phyloP scores from a whole-genome alignment of 2,797 vertebrate genomes.

The Buceros bicornis region DNA sequence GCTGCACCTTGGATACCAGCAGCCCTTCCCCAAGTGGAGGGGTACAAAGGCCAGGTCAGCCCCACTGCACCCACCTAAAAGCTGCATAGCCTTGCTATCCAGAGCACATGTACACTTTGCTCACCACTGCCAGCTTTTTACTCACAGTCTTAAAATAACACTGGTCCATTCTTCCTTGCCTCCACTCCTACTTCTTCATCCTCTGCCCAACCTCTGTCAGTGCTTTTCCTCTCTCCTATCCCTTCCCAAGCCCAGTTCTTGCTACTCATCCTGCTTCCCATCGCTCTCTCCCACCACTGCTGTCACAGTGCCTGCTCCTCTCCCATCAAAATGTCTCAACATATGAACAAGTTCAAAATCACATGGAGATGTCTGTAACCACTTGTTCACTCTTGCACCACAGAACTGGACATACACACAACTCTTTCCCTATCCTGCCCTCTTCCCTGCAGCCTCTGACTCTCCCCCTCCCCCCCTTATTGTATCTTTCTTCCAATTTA shows the following conservation, averaged over 20 bases:
- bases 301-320: not conserved
- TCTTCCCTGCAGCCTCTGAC: not conserved
- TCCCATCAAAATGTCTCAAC: not conserved
- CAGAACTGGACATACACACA: not conserved
- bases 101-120: not conserved
- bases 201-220: not conserved
- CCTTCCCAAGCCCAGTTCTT: not conserved
- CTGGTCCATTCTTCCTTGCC: not conserved
- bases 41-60: fast-evolving
- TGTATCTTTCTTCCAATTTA: not conserved
- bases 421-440: not conserved
- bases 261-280: not conserved
- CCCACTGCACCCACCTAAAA: not conserved
- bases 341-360: not conserved
- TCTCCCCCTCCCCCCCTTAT: fast-evolving
- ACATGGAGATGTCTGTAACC: not conserved
- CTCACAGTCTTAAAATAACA: not conserved
- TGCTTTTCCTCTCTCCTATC: not conserved
- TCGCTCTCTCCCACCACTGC: fast-evolving
- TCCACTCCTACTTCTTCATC: not conserved
- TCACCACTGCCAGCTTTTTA: not conserved
- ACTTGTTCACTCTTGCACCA: not conserved
- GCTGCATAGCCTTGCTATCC: not conserved
- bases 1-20: not conserved
- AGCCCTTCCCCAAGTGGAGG: not conserved